Evolutionary conservation across 2,113 vertebrate species (phyloP).

Genomic region (Axis porcinus): DNA sequence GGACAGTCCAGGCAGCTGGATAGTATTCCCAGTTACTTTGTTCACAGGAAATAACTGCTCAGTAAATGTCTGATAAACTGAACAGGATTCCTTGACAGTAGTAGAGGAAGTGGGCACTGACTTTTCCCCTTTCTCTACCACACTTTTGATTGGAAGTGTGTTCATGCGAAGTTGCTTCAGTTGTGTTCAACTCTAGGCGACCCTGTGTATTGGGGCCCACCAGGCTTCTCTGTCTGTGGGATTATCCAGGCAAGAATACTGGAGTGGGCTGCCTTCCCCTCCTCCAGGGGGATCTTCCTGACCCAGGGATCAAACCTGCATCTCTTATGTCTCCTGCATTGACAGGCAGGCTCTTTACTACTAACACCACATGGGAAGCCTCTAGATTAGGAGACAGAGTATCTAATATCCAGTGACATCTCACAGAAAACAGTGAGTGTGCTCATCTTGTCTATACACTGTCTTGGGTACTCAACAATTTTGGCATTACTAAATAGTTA

Average conservation of each 20-base stretch:
- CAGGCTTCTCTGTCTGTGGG: neutral
- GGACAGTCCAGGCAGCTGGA: neutral
- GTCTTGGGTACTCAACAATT: neutral
- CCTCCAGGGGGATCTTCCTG: neutral
- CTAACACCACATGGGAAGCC: neutral
- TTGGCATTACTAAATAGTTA: neutral
- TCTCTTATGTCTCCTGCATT: neutral
- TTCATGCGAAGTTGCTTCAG: neutral
- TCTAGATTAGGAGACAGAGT: neutral
- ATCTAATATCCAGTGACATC: neutral
- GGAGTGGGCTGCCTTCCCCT: neutral
- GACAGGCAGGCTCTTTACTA: neutral
- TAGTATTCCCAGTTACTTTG: neutral
- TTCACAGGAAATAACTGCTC: neutral
- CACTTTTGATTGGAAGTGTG: neutral
- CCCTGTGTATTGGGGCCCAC: rapidly evolving
- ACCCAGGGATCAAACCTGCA: neutral
- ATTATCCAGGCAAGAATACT: neutral
- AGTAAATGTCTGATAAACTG: neutral
- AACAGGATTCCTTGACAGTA: neutral
- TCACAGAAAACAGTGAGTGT: neutral
- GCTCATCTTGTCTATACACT: neutral
- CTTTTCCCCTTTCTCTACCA: neutral
- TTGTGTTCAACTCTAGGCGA: neutral
- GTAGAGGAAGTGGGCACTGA: neutral